Percentiles rank a stretch among this genome's conserved stretches.
phyloP scores from a whole-genome alignment of 2,888 invertebrate genomes.

The Chymomyza amoena region DNA sequence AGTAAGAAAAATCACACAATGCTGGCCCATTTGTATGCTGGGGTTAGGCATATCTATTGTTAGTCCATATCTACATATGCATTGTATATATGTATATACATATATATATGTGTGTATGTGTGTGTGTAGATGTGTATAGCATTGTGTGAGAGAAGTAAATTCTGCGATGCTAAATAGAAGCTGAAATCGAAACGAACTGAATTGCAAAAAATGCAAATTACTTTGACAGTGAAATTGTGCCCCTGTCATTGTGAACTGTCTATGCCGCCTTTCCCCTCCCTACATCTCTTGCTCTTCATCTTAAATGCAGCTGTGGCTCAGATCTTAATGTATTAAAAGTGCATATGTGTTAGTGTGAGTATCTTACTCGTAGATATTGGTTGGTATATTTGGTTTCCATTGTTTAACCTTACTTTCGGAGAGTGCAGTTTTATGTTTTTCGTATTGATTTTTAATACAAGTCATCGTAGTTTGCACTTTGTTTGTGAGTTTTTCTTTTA shows the following conservation, averaged over 20 bases:
- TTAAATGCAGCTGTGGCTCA: background rate
- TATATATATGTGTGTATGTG: too few relatives aligned
- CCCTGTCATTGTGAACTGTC: constrained; percentile 16
- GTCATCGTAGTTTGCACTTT: background rate
- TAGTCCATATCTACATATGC: background rate
- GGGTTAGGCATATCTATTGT: constrained; percentile 19
- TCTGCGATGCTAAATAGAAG: background rate
- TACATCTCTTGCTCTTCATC: background rate
- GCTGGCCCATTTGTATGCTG: constrained; percentile 39
- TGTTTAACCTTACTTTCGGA: constrained; percentile 10
- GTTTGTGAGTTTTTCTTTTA: background rate
- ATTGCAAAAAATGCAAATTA: constrained; percentile 53
- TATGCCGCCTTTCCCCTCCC: constrained; percentile 20
- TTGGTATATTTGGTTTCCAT: background rate
- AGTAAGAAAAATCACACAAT: constrained; percentile 51
- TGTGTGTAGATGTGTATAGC: background rate
- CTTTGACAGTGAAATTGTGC: constrained; percentile 49
- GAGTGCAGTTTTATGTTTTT: constrained; percentile 32
- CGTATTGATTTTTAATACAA: constrained; percentile 28
- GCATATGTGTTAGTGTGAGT: constrained; percentile 1
- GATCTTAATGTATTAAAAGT: background rate
- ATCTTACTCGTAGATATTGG: constrained; percentile 10
- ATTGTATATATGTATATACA: constrained; percentile 2
- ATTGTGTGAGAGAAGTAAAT: background rate
- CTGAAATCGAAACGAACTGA: constrained; percentile 5